phyloP scores from a whole-genome alignment of 2,113 vertebrate genomes.

The Bubo blakistoni region DNA sequence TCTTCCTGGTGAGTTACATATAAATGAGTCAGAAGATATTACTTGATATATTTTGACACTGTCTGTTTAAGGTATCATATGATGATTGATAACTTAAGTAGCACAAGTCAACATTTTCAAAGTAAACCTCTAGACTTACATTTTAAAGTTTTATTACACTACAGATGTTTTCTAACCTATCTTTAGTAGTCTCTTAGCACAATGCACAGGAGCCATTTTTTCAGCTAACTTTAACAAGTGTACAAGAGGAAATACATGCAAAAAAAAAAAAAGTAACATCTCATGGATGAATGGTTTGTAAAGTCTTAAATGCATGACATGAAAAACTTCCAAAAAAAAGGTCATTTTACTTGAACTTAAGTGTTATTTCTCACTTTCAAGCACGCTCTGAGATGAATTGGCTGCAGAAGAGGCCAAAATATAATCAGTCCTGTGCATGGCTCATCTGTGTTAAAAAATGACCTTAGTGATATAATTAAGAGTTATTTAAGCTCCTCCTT shows the following conservation, averaged over 20 bases:
- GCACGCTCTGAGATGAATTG: not conserved
- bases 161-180: not conserved
- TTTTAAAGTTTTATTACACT: not conserved
- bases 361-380: not conserved
- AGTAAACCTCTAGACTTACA: not conserved
- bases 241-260: not conserved
- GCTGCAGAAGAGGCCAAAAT: not conserved
- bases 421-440: not conserved
- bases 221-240: not conserved
- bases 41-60: not conserved
- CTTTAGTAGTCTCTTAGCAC: not conserved
- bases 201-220: not conserved
- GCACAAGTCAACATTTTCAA: not conserved
- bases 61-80: not conserved
- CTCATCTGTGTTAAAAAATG: not conserved
- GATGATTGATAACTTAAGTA: not conserved
- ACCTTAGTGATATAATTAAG: not conserved
- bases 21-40: not conserved
- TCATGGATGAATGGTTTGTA: fast-evolving
- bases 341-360: not conserved
- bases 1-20: not conserved
- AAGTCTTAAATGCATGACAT: not conserved
- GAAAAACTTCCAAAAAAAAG: not conserved
- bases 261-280: not conserved
- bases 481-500: not conserved